phyloP scores from a whole-genome alignment of 2,113 vertebrate species.

The Corynorhinus townsendii region DNA sequence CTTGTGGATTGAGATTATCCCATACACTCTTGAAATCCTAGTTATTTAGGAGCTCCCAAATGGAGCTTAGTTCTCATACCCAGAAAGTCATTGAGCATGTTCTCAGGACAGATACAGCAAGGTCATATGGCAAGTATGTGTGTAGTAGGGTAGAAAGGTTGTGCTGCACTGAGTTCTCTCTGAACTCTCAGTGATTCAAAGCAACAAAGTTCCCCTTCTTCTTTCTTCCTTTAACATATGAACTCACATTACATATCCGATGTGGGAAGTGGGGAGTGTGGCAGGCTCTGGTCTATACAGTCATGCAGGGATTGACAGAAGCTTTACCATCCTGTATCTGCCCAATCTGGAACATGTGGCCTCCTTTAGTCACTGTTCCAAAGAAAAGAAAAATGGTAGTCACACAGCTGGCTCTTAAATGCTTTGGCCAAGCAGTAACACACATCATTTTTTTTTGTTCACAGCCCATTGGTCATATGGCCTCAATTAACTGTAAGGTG shows the following conservation, averaged over 20 bases:
- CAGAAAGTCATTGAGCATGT: not conserved
- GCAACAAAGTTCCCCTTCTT: not conserved
- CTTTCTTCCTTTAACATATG: not conserved
- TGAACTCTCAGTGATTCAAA: not conserved
- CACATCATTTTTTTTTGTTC: not conserved
- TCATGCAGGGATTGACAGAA: not conserved
- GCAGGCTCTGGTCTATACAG: not conserved
- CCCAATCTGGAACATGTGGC: not conserved
- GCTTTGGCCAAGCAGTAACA: not conserved
- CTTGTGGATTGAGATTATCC: not conserved
- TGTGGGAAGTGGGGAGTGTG: not conserved
- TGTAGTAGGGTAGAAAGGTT: not conserved
- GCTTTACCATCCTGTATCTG: not conserved
- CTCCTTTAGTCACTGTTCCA: not conserved
- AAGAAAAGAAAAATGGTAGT: not conserved
- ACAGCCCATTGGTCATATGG: not conserved
- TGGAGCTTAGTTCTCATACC: not conserved
- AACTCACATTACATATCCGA: accelerated
- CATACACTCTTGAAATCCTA: not conserved
- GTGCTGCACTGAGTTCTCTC: not conserved
- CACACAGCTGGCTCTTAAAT: not conserved
- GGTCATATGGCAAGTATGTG: not conserved
- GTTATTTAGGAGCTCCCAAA: not conserved
- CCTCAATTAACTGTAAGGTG: not conserved
- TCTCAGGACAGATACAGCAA: not conserved